A percentile compares a stretch with the other conserved stretches of the same genome.
phyloP scores from a whole-genome alignment of 53 echinoderm and acorn worm species.

The Antedon mediterranea region DNA sequence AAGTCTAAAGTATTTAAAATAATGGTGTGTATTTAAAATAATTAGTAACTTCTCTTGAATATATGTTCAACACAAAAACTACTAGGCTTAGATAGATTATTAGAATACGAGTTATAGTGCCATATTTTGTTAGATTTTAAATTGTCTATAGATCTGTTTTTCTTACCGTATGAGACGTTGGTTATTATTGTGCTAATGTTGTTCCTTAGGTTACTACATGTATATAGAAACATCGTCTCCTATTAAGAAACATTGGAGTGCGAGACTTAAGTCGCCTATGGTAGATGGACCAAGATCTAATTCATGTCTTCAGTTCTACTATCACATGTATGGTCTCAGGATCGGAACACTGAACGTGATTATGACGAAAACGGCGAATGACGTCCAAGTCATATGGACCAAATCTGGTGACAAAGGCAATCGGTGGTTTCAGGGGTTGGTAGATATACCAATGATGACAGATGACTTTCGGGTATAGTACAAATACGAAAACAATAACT shows the following conservation, averaged over 20 bases:
- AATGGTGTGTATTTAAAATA: no score
- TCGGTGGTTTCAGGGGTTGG: not conserved
- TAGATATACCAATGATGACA: not conserved
- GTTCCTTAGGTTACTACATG: constrained; percentile 27
- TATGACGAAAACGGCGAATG: not conserved
- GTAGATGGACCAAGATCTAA: not conserved
- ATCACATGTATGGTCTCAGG: constrained; percentile 31
- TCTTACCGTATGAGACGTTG: no score
- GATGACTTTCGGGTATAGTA: not conserved
- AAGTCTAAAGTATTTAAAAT: no score
- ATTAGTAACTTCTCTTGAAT: no score
- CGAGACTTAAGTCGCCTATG: constrained; percentile 7
- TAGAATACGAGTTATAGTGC: no score
- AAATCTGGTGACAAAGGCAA: not conserved
- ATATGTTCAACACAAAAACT: no score
- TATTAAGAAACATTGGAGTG: not conserved
- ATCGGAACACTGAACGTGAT: constrained; percentile 30
- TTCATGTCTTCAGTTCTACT: constrained; percentile 35
- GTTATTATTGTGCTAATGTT: not conserved
- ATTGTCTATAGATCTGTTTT: no score
- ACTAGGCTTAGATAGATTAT: no score
- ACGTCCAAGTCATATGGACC: not conserved
- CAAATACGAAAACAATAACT: no score
- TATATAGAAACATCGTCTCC: constrained; percentile 15
- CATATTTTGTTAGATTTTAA: no score